Evolutionary conservation across 2,888 invertebrate species (phyloP).

Genomic region (Lochmaea crataegi): DNA sequence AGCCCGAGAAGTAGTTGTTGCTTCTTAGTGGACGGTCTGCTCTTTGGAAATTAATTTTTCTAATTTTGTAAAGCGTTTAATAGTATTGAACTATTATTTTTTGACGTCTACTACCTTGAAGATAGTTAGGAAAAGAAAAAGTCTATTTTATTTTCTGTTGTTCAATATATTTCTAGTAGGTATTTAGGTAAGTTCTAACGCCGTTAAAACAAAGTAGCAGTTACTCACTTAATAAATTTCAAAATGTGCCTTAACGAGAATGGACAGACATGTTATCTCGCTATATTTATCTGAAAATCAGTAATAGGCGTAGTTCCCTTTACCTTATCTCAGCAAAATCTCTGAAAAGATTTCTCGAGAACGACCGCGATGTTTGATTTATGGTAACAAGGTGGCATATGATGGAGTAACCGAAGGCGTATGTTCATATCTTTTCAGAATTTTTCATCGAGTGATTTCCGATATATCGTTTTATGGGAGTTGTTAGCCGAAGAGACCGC

Average conservation of each 20-base stretch:
- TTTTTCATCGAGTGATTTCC: constrained; percentile 47
- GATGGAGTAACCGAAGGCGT: constrained; percentile 45
- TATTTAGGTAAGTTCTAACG: not conserved
- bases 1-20: too few species aligned
- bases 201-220: not conserved
- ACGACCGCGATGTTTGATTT: constrained; percentile 41
- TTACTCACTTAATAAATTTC: constrained; percentile 4
- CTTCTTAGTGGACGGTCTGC: too few species aligned
- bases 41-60: too few species aligned
- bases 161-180: too few species aligned
- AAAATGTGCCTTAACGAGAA: constrained; percentile 19
- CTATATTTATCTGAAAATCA: constrained; percentile 35
- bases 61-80: too few species aligned
- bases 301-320: constrained; percentile 29
- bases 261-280: constrained; percentile 21
- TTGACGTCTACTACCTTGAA: too few species aligned
- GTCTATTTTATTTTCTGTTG: not conserved
- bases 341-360: constrained; percentile 15
- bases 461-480: constrained; percentile 51
- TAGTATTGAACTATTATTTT: too few species aligned
- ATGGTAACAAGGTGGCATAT: constrained; percentile 49
- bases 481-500: constrained; percentile 53
- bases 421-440: constrained; percentile 44
- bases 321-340: constrained; percentile 24
- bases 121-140: not conserved